Evolutionary conservation across 2,113 vertebrate species (phyloP), one percentile per base, ranked within the genome.

Genomic region (Dicrurus megarhynchus): DNA sequence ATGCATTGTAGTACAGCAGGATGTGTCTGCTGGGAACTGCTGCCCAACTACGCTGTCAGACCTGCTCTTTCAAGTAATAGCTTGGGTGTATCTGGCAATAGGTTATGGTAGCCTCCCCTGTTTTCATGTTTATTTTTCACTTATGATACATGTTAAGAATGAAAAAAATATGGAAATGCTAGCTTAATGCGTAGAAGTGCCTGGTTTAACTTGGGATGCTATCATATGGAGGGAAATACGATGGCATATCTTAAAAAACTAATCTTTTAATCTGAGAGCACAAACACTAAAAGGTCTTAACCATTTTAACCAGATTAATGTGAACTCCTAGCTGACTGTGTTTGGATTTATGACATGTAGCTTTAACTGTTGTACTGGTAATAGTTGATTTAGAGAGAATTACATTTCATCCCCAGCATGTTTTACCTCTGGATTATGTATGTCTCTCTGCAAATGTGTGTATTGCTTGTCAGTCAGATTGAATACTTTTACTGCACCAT

Each of bases 241-340:
- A 33, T 75, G 65, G 13, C 37, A 11, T 41, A 55, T 68, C 73
- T 92, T 81, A 46, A 68, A 91, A 95, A 90, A 76, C 11, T 52
- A 57, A 74, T 85, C 59, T 80, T 86, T 89, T 87, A 85, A 87
- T 76, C 28, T 94, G 67, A 91, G n/a, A 85, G 21, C 6, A 8
- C 49, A 91, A 59, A 85, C 91, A 60, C 30, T 83, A 61, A 90
- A 85, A 93, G 18, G 23, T 33, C 23, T 80, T 85, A 78, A 68
- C 24, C 32, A 28, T 94, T 95, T 89, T 68, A 79, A 79, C 55
- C 50, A 70, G 46, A 70, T 82, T 63, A 85, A 65, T 76, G n/a
- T 39, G 57, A 88, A 53, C 33, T 88, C 53, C 19, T 79, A 50
- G 57, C 87, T 90, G 61, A 67, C 27, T 35, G 28, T 77, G 35